Evolutionary conservation across 2,113 vertebrate genomes (phyloP).

Genomic region (Ceuthmochares aereus): DNA sequence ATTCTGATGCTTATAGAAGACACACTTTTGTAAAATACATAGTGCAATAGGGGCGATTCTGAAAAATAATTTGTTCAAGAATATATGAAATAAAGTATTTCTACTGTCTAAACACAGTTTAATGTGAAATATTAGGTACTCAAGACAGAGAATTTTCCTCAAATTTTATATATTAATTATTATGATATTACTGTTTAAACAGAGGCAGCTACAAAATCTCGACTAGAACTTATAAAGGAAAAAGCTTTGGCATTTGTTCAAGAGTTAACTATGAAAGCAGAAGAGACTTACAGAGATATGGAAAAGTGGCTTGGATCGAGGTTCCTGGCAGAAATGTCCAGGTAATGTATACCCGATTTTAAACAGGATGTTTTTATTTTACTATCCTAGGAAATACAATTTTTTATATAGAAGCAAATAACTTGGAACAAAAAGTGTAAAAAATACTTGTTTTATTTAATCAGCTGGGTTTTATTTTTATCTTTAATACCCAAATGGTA

Average conservation of each 20-base stretch:
- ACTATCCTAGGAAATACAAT: not conserved
- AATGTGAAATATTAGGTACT: not conserved
- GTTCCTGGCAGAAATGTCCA: slow-evolving; percentile 85
- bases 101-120: not conserved
- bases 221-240: slow-evolving; percentile 82
- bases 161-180: not conserved
- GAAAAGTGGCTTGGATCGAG: slow-evolving; percentile 81
- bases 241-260: slow-evolving; percentile 78
- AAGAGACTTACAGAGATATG: slow-evolving; percentile 79
- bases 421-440: not conserved
- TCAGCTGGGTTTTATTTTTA: not conserved
- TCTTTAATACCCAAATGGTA: not conserved
- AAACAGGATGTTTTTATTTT: not conserved
- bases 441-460: not conserved
- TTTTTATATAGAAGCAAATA: not conserved
- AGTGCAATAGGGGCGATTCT: not conserved
- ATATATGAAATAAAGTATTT: not conserved
- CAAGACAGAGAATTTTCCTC: not conserved
- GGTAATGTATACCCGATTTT: slow-evolving; percentile 71
- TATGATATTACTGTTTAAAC: slow-evolving; percentile 38
- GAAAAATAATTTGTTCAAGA: not conserved
- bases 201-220: slow-evolving; percentile 79
- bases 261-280: slow-evolving; percentile 76
- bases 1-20: not conserved
- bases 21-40: not conserved